Evolutionary conservation across 1,140 invertebrate genomes (phyloP), one percentile per base, ranked within the genome.

Genomic region (Hormaphis cornu): DNA sequence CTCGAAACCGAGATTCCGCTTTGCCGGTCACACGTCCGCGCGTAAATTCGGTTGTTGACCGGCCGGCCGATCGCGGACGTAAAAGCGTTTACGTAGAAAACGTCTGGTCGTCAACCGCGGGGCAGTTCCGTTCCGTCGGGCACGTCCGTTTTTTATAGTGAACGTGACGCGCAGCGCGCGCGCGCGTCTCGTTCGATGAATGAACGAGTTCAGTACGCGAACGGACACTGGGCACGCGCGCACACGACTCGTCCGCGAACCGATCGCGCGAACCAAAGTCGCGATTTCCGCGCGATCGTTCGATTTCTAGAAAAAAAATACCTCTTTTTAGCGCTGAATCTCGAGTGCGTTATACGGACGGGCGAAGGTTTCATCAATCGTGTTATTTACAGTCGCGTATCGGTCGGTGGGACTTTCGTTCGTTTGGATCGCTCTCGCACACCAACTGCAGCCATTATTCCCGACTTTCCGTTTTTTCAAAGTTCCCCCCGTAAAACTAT

Each of bases 401-500:
- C 61, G 61, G 61, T 66, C 61, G 61, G 61, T 66, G 61, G 61
- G 61, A 66, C 61, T 66, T 66, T 66, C 61, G 61, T 66, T 66
- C 61, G 61, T 66, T 66, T 66, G 61, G 61, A 66, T 37, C 44
- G 61, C 61, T 37, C 61, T 58, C 24, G 35, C 54, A 24, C 35
- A 4, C n/a, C 54, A 35, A n/a, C 54, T 9, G 20, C 28, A 54
- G 20, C 24, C 22, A 40, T 16, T 22, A 37, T n/a, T 28, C 30
- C 18, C 9, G 26, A 30, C 2, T 8, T 16, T 53, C 18, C 1
- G 2, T 53, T 53, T 33, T 30, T 28, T 18, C 10, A 1, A 30
- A 6, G n/a, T 53, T 8, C 0, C 9, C 4, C 30, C 9, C 4
- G 4, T 33, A 33, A 6, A 6, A 6, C 5, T 33, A 33, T 9